Evolutionary conservation across 1,140 invertebrate species (phyloP).

Genomic region (Atta colombica): DNA sequence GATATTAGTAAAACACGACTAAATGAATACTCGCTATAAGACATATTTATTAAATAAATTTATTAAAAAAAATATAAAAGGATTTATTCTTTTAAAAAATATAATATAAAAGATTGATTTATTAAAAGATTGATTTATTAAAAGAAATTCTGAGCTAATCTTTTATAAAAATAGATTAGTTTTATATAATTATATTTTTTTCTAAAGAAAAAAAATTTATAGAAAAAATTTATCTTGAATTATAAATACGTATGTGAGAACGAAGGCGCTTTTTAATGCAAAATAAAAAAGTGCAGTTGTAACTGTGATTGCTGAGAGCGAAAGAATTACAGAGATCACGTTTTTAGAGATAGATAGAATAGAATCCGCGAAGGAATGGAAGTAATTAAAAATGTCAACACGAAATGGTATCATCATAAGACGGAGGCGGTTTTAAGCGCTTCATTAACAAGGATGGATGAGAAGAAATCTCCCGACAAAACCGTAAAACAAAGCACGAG

Average conservation of each 20-base stretch:
- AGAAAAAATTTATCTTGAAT: constrained; percentile 2
- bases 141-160: not conserved
- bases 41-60: too few species aligned
- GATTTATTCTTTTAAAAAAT: too few species aligned
- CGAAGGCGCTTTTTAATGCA: not conserved
- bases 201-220: not conserved
- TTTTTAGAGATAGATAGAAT: constrained; percentile 16
- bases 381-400: constrained; percentile 51
- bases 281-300: constrained; percentile 18
- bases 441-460: constrained; percentile 53
- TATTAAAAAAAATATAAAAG: too few species aligned
- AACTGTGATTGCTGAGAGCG: not conserved
- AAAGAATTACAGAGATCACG: not conserved
- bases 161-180: not conserved
- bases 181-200: constrained; percentile 1
- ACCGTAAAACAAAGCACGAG: constrained; percentile 40
- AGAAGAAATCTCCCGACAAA: constrained; percentile 18
- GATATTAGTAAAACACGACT: not conserved
- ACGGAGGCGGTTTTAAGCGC: constrained; percentile 37
- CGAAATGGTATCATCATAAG: constrained; percentile 28
- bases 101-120: too few species aligned
- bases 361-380: constrained; percentile 42
- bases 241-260: not conserved
- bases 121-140: not conserved
- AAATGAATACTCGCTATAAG: not conserved